These are phyloP conservation scores for Maniola jurtina DNA, from an alignment of 1,140 invertebrate genomes.

Conservation along the genomic window DNA sequence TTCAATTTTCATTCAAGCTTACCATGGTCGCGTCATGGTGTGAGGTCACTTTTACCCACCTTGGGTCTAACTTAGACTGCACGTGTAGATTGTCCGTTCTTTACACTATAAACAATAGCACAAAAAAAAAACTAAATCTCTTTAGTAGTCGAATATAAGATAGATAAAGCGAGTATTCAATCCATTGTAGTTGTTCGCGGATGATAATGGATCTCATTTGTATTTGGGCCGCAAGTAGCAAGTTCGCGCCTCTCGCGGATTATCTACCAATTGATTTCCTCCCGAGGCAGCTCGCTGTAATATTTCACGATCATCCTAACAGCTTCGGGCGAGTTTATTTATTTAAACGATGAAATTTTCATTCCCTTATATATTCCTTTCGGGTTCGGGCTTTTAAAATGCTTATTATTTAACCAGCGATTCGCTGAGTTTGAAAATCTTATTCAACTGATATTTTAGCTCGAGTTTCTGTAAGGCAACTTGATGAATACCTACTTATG, in stretches of 20 bases:
- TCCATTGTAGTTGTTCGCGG: not conserved
- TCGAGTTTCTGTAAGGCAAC: too few species aligned
- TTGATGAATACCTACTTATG: too few species aligned
- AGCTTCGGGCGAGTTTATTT: conserved; percentile 6
- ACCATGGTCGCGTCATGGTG: too few species aligned
- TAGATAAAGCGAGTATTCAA: not conserved
- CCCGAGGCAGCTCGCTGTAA: not conserved
- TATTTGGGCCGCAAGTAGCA: not conserved
- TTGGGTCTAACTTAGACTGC: too few species aligned
- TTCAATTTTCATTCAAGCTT: too few species aligned
- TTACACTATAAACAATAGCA: too few species aligned
- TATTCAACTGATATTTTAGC: too few species aligned
- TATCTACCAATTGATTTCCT: conserved; percentile 9
- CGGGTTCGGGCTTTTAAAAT: not conserved
- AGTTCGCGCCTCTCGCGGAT: not conserved
- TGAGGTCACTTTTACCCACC: too few species aligned
- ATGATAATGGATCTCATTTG: not conserved
- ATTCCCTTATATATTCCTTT: not conserved
- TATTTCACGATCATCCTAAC: conserved; percentile 10
- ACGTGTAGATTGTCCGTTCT: too few species aligned
- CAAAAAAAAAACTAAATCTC: too few species aligned
- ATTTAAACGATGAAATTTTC: not conserved
- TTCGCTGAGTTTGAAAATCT: too few species aligned
- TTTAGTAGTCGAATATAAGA: too few species aligned
- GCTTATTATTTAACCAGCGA: not conserved